Conservation (phyloP, 2,797 vertebrate genomes). For the Macrochelys suwanniensis region DNA sequence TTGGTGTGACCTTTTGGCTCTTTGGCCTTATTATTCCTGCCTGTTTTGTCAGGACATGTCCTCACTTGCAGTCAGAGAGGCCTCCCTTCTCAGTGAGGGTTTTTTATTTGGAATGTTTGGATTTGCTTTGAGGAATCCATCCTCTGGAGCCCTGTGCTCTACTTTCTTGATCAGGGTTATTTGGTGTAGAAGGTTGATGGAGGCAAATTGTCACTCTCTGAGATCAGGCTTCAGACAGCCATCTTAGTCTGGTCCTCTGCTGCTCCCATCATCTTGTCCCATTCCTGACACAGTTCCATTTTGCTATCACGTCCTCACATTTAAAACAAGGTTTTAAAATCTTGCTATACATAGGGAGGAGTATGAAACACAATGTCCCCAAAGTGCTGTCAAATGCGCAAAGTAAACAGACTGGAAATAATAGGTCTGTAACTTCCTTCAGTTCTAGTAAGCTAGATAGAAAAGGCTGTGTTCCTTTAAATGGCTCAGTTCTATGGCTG, state of each 20-base stretch:
- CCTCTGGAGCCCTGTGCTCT: accelerated
- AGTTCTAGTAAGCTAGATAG: background rate
- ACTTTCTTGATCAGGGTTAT: background rate
- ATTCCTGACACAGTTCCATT: background rate
- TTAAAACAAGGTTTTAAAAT: background rate
- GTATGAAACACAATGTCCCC: background rate
- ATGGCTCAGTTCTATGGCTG: background rate
- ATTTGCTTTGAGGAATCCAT: background rate
- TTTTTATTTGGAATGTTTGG: background rate
- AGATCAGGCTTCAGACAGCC: background rate
- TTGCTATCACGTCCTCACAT: background rate
- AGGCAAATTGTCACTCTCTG: background rate
- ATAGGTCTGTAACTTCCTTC: background rate
- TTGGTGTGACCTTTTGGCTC: accelerated
- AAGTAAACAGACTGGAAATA: constrained; percentile 14
- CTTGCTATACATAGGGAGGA: background rate
- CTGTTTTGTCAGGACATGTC: background rate
- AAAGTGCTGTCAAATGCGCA: background rate
- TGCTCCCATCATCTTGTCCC: background rate
- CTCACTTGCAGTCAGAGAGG: background rate
- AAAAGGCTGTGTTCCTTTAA: background rate
- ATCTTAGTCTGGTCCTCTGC: background rate
- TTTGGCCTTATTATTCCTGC: background rate
- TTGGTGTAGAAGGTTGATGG: background rate
- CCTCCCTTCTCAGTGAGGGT: background rate